These are phyloP conservation scores for Epicauta chinensis DNA, from an alignment of 1,140 invertebrate species.

Conservation along the genomic window DNA sequence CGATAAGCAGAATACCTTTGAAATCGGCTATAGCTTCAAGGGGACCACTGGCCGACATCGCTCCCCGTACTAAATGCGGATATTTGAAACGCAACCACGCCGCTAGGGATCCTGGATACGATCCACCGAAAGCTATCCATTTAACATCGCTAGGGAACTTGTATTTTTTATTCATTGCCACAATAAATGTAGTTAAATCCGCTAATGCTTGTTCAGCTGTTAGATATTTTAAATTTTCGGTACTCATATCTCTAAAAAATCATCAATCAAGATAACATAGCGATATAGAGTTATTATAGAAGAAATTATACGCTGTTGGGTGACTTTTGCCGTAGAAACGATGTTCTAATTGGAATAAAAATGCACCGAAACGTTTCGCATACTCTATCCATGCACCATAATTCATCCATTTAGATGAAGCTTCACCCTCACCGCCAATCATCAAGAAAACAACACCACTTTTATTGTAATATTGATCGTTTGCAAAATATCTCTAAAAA, in stretches of 20 bases:
- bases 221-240: slow-evolving; percentile 73
- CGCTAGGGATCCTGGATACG: slow-evolving; percentile 84
- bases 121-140: slow-evolving; percentile 90
- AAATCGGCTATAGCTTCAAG: slow-evolving; percentile 80
- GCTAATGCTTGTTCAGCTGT: slow-evolving; percentile 82
- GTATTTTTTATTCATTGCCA: slow-evolving; percentile 57
- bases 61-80: slow-evolving; percentile 77
- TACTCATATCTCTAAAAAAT: slow-evolving; percentile 60
- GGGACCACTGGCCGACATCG: slow-evolving; percentile 83
- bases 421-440: slow-evolving; percentile 78
- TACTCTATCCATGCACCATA: slow-evolving; percentile 80
- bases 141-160: slow-evolving; percentile 58
- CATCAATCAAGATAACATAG: slow-evolving; percentile 1
- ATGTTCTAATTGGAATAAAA: slow-evolving; percentile 86
- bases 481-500: slow-evolving; percentile 71
- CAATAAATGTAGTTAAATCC: slow-evolving; percentile 80
- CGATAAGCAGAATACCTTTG: slow-evolving; percentile 52
- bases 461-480: slow-evolving; percentile 60
- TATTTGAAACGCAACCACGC: slow-evolving; percentile 88
- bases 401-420: slow-evolving; percentile 72
- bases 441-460: slow-evolving; percentile 78
- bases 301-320: slow-evolving; percentile 63
- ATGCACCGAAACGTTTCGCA: slow-evolving; percentile 70
- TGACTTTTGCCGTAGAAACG: slow-evolving; percentile 90
- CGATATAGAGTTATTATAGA: background rate